These are phyloP conservation scores for Tenrec ecaudatus DNA, from an alignment of 2,113 vertebrate species.

Conservation along the genomic window DNA sequence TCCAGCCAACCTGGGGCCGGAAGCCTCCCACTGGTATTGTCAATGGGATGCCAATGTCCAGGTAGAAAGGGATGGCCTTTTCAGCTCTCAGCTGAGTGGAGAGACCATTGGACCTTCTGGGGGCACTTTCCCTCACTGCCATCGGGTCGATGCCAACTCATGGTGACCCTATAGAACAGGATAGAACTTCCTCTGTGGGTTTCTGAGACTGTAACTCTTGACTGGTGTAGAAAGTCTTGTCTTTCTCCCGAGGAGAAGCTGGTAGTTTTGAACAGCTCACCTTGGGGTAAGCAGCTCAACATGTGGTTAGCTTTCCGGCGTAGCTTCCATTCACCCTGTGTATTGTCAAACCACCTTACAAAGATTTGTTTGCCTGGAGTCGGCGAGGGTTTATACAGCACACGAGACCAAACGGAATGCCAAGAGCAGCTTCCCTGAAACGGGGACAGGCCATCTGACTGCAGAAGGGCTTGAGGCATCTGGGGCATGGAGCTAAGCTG, in stretches of 20 bases:
- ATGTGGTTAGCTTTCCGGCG: too few species aligned
- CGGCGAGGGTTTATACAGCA: too few species aligned
- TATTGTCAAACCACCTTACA: neutral
- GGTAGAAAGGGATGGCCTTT: neutral
- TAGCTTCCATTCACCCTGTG: too few species aligned
- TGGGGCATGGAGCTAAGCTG: neutral
- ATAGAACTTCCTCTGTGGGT: neutral
- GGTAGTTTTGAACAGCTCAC: neutral
- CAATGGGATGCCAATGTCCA: fast-evolving
- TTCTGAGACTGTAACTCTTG: neutral
- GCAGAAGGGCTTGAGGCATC: too few species aligned
- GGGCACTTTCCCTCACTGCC: too few species aligned
- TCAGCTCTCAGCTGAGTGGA: neutral
- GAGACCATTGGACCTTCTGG: neutral
- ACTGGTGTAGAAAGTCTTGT: neutral
- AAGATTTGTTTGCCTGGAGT: fast-evolving
- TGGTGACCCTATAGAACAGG: too few species aligned
- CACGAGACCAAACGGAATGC: neutral
- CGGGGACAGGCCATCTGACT: too few species aligned
- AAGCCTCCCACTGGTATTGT: too few species aligned
- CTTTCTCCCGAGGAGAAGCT: neutral
- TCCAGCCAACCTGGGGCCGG: too few species aligned
- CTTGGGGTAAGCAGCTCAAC: neutral
- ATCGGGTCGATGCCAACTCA: too few species aligned
- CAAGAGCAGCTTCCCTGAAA: neutral